Evolutionary conservation across 2,113 vertebrate species (phyloP).

Genomic region (Pungitius pungitius): DNA sequence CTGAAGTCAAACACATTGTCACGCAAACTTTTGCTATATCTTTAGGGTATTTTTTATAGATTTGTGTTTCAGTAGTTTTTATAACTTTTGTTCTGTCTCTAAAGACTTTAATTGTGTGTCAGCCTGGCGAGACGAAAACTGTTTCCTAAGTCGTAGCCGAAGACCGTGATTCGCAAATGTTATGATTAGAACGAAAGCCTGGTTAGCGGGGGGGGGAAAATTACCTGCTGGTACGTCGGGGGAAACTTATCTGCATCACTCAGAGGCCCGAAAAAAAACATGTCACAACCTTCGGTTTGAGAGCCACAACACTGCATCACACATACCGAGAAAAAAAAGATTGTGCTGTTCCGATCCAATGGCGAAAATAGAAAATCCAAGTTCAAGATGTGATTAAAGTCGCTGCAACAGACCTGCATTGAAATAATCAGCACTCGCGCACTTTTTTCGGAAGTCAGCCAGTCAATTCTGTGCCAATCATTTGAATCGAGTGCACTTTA

Average conservation of each 20-base stretch:
- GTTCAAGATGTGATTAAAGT: slow-evolving; percentile 21
- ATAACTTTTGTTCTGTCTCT: slow-evolving; percentile 46
- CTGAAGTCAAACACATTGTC: slow-evolving; percentile 62
- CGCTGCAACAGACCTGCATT: slow-evolving; percentile 45
- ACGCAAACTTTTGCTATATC: slow-evolving; percentile 48
- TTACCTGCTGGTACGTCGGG: neutral
- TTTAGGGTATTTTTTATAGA: slow-evolving; percentile 50
- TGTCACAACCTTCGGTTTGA: slow-evolving; percentile 33
- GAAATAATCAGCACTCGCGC: slow-evolving; percentile 66
- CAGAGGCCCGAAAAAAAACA: neutral
- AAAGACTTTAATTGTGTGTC: slow-evolving; percentile 80
- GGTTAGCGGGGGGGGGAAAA: neutral
- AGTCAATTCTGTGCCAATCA: slow-evolving; percentile 51
- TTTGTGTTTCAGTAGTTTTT: slow-evolving; percentile 39
- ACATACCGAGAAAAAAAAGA: slow-evolving; percentile 3
- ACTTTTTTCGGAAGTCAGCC: too few species aligned
- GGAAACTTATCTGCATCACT: neutral
- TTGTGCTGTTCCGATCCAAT: slow-evolving; percentile 40
- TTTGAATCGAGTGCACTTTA: slow-evolving; percentile 58
- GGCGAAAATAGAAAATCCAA: slow-evolving; percentile 20
- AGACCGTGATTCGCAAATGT: slow-evolving; percentile 18
- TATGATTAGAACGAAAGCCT: neutral
- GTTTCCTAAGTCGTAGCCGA: neutral
- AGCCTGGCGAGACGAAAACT: slow-evolving; percentile 6
- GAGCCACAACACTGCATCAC: slow-evolving; percentile 3